Evolutionary conservation across 2,797 vertebrate species (phyloP).

Genomic region (Notamacropus eugenii): DNA sequence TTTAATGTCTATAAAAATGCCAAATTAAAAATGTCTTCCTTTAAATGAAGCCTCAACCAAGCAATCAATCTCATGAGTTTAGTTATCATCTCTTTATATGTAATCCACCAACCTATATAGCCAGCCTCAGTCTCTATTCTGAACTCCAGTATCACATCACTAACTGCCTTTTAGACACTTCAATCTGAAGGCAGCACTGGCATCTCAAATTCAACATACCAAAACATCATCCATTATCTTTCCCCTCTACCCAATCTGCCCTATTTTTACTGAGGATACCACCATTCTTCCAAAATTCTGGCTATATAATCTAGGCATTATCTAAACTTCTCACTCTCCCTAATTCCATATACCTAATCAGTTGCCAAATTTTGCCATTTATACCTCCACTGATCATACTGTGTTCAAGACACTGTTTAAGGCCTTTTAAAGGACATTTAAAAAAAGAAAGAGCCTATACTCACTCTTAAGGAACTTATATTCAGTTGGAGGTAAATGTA

Average conservation of each 20-base stretch:
- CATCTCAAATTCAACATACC: not conserved
- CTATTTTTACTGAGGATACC: not conserved
- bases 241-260: not conserved
- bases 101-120: not conserved
- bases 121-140: not conserved
- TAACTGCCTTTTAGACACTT: not conserved
- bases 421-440: not conserved
- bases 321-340: not conserved
- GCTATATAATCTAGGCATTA: not conserved
- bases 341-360: not conserved
- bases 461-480: not conserved
- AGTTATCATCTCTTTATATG: not conserved
- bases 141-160: not conserved
- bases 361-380: not conserved
- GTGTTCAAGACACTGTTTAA: not conserved
- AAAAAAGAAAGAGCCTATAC: not conserved
- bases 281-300: not conserved
- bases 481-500: not conserved
- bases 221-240: not conserved
- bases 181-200: not conserved
- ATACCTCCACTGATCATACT: not conserved
- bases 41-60: not conserved
- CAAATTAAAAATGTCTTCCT: not conserved
- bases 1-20: not conserved
- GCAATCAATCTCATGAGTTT: not conserved